These are phyloP conservation scores for Gandaritis pyraliata DNA, from an alignment of 2,888 invertebrate genomes.

Conservation along the genomic window DNA sequence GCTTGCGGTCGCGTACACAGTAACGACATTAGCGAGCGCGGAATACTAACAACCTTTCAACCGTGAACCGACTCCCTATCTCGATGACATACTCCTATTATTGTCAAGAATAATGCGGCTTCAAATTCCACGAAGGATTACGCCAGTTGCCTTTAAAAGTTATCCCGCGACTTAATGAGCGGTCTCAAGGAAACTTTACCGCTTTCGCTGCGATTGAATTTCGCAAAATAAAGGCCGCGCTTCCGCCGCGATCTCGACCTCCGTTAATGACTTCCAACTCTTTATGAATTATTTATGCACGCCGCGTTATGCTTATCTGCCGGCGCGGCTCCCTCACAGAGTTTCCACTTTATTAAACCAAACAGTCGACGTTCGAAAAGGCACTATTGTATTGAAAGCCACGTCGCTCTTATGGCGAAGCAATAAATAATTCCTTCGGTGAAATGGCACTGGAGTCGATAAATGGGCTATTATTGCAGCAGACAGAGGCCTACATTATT, in stretches of 20 bases:
- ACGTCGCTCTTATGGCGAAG: constrained; percentile 69
- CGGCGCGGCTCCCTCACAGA: constrained; percentile 53
- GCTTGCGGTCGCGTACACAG: constrained; percentile 49
- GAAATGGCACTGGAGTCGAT: constrained; percentile 76
- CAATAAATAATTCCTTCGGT: constrained; percentile 78
- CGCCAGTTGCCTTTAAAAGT: constrained; percentile 42
- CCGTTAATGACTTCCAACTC: constrained; percentile 72
- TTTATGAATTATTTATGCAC: constrained; percentile 80
- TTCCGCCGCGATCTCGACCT: constrained; percentile 67
- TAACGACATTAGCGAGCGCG: constrained; percentile 45
- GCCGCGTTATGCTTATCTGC: constrained; percentile 68
- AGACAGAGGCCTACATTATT: constrained; percentile 80
- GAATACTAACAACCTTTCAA: constrained; percentile 35
- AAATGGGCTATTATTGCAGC: constrained; percentile 80
- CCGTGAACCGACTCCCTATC: constrained; percentile 31
- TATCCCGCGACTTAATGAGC: constrained; percentile 43
- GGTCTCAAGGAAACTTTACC: constrained; percentile 51
- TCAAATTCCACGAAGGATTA: constrained; percentile 35
- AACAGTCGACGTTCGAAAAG: constrained; percentile 66
- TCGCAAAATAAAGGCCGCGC: constrained; percentile 53
- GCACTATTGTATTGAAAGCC: constrained; percentile 75
- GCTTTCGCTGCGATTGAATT: constrained; percentile 52
- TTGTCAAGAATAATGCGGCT: constrained; percentile 36
- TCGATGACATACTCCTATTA: constrained; percentile 34
- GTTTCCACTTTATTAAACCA: constrained; percentile 78